Percentiles rank a stretch among this genome's conserved stretches.
Evolutionary conservation across 2,888 invertebrate genomes (phyloP).

Genomic region (Leptopilina drosophilae): DNA sequence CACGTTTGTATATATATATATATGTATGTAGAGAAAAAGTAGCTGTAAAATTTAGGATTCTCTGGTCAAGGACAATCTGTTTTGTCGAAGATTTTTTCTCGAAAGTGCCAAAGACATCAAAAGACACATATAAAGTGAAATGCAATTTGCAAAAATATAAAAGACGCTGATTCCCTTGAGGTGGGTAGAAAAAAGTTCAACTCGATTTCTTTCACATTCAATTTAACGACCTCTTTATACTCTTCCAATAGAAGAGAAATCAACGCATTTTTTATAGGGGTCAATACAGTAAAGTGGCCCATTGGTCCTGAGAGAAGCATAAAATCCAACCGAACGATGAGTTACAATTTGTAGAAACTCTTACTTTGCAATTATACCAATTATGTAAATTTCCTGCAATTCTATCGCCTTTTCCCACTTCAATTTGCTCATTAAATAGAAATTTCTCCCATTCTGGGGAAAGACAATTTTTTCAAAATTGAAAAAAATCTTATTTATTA

Average conservation of each 20-base stretch:
- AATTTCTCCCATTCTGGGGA: too few species aligned
- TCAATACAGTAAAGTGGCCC: not conserved
- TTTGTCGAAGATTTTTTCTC: constrained; percentile 40
- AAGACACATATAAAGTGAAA: constrained; percentile 30
- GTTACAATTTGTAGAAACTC: too few species aligned
- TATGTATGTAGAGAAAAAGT: constrained; percentile 29
- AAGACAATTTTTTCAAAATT: not conserved
- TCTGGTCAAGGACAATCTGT: constrained; percentile 54
- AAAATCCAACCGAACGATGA: not conserved
- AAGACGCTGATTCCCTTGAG: not conserved
- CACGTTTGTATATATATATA: not conserved
- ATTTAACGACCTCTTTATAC: constrained; percentile 20
- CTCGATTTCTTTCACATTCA: constrained; percentile 18
- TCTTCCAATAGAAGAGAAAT: not conserved
- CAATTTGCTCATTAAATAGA: too few species aligned
- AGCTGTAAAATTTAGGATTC: constrained; percentile 54
- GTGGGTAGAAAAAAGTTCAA: not conserved
- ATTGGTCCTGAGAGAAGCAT: not conserved
- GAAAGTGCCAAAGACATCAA: constrained; percentile 41
- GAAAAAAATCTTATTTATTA: too few species aligned
- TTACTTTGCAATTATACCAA: too few species aligned
- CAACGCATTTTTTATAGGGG: constrained; percentile 9
- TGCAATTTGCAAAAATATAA: constrained; percentile 29
- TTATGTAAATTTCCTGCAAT: too few species aligned
- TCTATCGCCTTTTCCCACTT: too few species aligned